A percentile compares a stretch with the other conserved stretches of the same genome.
phyloP scores from a whole-genome alignment of 2,113 vertebrate genomes.

The Phalacrocorax pelagicus region DNA sequence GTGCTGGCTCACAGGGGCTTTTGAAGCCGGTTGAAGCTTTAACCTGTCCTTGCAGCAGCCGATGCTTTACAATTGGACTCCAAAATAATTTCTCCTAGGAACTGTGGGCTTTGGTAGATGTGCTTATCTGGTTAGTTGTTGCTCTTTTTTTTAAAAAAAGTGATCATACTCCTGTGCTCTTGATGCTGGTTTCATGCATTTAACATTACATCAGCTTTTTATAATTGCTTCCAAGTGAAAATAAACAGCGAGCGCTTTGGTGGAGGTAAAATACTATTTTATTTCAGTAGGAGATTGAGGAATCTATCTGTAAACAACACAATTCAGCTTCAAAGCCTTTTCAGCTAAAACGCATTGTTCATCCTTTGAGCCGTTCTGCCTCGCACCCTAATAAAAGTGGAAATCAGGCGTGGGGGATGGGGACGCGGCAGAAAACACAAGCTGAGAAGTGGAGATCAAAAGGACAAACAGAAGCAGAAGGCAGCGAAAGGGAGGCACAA shows the following conservation, averaged over 20 bases:
- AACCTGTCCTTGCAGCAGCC: neutral
- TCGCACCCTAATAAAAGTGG: slow-evolving; percentile 60
- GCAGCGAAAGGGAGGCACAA: slow-evolving; percentile 51
- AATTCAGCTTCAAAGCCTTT: slow-evolving; percentile 52
- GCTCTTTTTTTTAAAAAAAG: neutral
- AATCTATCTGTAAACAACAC: slow-evolving; percentile 41
- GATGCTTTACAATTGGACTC: neutral
- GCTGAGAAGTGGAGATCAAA: slow-evolving; percentile 66
- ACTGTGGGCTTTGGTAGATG: neutral
- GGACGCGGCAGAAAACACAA: slow-evolving; percentile 3
- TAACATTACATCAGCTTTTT: neutral
- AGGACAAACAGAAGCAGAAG: slow-evolving; percentile 68
- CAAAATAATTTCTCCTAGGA: neutral
- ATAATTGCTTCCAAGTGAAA: slow-evolving; percentile 15
- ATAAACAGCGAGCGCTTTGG: neutral
- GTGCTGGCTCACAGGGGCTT: neutral
- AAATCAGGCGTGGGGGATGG: slow-evolving; percentile 36
- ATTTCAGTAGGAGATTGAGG: slow-evolving; percentile 21
- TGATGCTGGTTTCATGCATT: neutral
- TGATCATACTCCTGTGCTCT: neutral
- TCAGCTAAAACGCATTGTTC: slow-evolving; percentile 33
- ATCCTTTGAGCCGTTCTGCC: slow-evolving; percentile 32
- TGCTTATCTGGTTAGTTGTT: neutral
- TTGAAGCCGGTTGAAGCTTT: neutral
- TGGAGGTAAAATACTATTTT: slow-evolving; percentile 18